These are phyloP conservation scores for Cryptocheilus praepositus DNA, from an alignment of 2,888 invertebrate species.

Conservation along the genomic window DNA sequence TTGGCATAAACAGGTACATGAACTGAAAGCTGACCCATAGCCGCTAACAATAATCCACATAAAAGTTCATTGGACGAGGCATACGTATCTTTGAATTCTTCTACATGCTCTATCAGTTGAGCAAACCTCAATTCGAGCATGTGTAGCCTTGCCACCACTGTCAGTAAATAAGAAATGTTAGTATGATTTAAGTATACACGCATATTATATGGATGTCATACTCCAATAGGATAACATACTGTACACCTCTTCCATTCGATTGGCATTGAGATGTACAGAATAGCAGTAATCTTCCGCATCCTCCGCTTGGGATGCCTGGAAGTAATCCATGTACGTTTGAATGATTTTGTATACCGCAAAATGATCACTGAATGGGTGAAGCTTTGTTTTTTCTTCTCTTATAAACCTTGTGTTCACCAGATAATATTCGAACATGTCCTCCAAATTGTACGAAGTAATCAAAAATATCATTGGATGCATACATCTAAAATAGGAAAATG, in stretches of 20 bases:
- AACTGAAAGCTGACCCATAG: conserved; percentile 76
- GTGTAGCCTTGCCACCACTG: conserved; percentile 78
- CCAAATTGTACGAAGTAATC: conserved; percentile 75
- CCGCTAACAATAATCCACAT: conserved; percentile 78
- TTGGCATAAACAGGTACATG: too few species aligned
- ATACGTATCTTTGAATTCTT: conserved; percentile 73
- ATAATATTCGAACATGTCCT: conserved; percentile 77
- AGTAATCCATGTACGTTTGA: too few species aligned
- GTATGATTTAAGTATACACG: background rate
- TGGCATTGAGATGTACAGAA: too few species aligned
- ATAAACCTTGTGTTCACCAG: conserved; percentile 76
- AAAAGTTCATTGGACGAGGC: conserved; percentile 79
- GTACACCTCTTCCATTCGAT: background rate
- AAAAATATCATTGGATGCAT: conserved; percentile 76
- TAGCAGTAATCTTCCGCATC: too few species aligned
- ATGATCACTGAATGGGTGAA: conserved; percentile 80
- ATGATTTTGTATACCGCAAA: conserved; percentile 75
- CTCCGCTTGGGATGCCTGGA: too few species aligned
- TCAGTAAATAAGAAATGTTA: conserved; percentile 44
- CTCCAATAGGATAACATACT: background rate
- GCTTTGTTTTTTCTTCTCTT: conserved; percentile 76
- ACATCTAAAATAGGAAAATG: conserved; percentile 71
- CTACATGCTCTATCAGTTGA: conserved; percentile 70
- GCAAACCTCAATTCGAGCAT: conserved; percentile 77
- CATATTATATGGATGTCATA: conserved; percentile 5